Conservation (phyloP, 2,797 vertebrate species). For the Coreius guichenoti region DNA sequence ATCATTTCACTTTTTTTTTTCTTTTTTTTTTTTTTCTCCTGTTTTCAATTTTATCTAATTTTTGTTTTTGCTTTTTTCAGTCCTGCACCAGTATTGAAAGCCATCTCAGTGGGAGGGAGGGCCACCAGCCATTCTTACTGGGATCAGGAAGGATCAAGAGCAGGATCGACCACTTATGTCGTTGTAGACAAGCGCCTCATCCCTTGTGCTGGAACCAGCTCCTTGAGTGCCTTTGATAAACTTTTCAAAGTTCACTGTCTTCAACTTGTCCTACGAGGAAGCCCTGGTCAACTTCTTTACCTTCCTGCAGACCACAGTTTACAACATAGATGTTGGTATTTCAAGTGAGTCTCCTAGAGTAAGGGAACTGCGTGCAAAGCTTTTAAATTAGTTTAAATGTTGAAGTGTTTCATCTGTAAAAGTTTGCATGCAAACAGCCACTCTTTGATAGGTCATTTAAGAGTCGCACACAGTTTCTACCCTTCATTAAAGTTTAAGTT, state of each 20-base stretch:
- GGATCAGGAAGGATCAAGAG: not conserved
- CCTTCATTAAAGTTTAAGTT: not conserved
- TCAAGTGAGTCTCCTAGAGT: conserved; percentile 6
- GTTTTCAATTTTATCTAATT: too few species aligned
- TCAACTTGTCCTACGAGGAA: conserved; percentile 16
- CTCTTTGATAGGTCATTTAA: too few species aligned
- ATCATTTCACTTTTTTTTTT: not conserved
- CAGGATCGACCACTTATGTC: not conserved
- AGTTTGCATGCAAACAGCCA: too few species aligned
- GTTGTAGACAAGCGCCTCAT: conserved; percentile 14
- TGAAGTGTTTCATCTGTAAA: too few species aligned
- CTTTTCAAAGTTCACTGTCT: conserved; percentile 22
- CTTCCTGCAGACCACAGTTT: conserved; percentile 22
- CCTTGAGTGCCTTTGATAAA: conserved; percentile 16
- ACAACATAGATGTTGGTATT: conserved; percentile 11
- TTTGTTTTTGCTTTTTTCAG: too few species aligned
- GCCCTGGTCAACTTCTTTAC: conserved; percentile 4
- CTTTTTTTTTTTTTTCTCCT: not conserved
- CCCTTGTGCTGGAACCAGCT: conserved; percentile 12
- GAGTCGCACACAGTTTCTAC: conserved; percentile 5
- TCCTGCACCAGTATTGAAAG: conserved; percentile 1
- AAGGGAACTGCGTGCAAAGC: too few species aligned
- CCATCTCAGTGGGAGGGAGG: not conserved
- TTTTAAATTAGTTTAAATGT: too few species aligned
- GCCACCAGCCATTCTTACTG: not conserved